phyloP scores from a whole-genome alignment of 2,888 invertebrate species.

The Lamellibrachia satsuma region DNA sequence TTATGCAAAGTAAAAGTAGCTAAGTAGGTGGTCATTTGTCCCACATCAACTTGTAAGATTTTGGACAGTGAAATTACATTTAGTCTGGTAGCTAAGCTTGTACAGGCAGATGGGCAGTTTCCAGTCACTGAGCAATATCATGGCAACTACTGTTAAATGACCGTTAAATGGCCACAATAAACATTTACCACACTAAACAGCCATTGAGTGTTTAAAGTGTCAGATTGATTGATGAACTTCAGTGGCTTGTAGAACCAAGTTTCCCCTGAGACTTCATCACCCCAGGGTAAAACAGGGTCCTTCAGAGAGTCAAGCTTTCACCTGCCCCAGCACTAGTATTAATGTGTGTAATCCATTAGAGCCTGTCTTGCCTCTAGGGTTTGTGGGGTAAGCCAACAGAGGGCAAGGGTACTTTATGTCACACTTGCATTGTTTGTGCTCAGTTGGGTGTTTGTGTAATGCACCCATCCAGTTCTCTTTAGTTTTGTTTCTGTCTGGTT shows the following conservation, averaged over 20 bases:
- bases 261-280: background rate
- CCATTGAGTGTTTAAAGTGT: background rate
- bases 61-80: background rate
- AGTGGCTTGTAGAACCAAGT: background rate
- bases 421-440: background rate
- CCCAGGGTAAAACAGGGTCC: background rate
- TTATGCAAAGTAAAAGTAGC: too few relatives aligned
- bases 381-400: background rate
- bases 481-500: background rate
- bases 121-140: background rate
- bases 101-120: background rate
- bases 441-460: background rate
- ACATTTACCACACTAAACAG: background rate
- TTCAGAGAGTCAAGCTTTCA: background rate
- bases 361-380: background rate
- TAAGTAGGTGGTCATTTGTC: too few relatives aligned
- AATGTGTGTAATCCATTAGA: background rate
- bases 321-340: background rate
- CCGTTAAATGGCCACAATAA: background rate
- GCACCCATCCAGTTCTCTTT: background rate
- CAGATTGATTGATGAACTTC: background rate
- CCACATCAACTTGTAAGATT: background rate
- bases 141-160: slow-evolving; percentile 1
- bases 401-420: background rate
- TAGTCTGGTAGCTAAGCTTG: background rate